phyloP scores from a whole-genome alignment of 1,140 invertebrate genomes.

The Drosophila ananassae region DNA sequence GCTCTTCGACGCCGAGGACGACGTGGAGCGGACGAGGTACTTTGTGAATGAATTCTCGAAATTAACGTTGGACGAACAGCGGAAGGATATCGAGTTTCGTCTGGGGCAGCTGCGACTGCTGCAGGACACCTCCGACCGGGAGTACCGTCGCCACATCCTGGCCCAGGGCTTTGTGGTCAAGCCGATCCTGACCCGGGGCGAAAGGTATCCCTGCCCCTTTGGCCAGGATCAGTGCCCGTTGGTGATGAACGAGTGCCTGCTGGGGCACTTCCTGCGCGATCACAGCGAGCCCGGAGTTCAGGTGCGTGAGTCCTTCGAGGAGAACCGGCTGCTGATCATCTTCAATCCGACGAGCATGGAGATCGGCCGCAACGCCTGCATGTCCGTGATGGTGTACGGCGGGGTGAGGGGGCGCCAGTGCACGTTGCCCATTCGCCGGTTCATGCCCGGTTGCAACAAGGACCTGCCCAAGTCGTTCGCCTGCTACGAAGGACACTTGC shows the following conservation, averaged over 20 bases:
- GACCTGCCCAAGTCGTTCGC: neutral
- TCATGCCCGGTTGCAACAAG: constrained; percentile 12
- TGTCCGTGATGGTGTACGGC: constrained; percentile 23
- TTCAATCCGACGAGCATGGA: constrained; percentile 26
- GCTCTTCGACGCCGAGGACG: neutral
- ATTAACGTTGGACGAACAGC: neutral
- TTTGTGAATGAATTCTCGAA: constrained; percentile 5
- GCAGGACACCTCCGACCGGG: neutral
- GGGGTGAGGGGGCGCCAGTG: neutral
- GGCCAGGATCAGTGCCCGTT: neutral
- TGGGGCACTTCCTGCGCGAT: constrained; percentile 23
- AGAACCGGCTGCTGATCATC: constrained; percentile 32
- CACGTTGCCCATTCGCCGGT: neutral
- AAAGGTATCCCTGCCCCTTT: constrained; percentile 19
- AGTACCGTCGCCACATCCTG: neutral
- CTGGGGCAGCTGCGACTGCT: constrained; percentile 33
- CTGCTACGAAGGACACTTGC: constrained; percentile 15
- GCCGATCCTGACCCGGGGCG: neutral
- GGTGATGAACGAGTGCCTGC: constrained; percentile 9
- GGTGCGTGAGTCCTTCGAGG: constrained; percentile 15
- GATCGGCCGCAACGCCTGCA: constrained; percentile 23
- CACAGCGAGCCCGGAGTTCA: constrained; percentile 16
- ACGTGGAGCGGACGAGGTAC: neutral
- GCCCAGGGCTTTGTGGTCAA: neutral
- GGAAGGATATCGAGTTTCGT: constrained; percentile 7